These are phyloP conservation scores for Rhynchopsitta pachyrhyncha DNA, from an alignment of 2,113 vertebrate genomes.

Conservation along the genomic window DNA sequence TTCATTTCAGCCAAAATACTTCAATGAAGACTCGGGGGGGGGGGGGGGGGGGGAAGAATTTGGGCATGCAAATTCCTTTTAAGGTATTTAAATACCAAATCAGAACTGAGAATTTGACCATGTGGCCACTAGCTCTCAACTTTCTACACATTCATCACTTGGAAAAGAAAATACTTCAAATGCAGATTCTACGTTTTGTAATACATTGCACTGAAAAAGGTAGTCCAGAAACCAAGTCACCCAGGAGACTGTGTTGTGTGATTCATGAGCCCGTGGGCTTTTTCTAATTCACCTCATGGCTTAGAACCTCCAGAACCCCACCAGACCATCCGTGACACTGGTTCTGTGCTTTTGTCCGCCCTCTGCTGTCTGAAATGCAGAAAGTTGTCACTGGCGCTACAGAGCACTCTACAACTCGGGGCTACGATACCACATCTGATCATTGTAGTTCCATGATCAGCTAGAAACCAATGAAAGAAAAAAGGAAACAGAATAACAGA, in stretches of 20 bases:
- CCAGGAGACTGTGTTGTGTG: neutral
- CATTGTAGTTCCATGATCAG: neutral
- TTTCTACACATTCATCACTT: neutral
- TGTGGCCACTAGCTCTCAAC: neutral
- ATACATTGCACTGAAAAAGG: neutral
- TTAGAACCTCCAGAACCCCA: neutral
- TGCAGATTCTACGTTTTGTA: neutral
- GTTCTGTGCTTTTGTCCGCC: neutral
- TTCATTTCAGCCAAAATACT: neutral
- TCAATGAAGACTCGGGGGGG: neutral
- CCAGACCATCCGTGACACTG: neutral
- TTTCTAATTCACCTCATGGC: neutral
- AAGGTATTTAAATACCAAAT: neutral
- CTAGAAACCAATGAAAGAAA: neutral
- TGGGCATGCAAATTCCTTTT: neutral
- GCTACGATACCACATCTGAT: neutral
- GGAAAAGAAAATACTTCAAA: neutral
- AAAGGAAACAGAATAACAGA: neutral
- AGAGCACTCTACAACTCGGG: neutral
- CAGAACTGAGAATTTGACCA: neutral
- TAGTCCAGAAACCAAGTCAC: neutral
- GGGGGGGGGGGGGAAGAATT: no score
- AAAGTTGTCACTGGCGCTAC: neutral
- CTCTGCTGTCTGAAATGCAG: conserved; percentile 17
- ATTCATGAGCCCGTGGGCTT: accelerated